A percentile compares a stretch with the other conserved stretches of the same genome.
Evolutionary conservation across 2,888 invertebrate species (phyloP).

Genomic region (Cephus spinipes): DNA sequence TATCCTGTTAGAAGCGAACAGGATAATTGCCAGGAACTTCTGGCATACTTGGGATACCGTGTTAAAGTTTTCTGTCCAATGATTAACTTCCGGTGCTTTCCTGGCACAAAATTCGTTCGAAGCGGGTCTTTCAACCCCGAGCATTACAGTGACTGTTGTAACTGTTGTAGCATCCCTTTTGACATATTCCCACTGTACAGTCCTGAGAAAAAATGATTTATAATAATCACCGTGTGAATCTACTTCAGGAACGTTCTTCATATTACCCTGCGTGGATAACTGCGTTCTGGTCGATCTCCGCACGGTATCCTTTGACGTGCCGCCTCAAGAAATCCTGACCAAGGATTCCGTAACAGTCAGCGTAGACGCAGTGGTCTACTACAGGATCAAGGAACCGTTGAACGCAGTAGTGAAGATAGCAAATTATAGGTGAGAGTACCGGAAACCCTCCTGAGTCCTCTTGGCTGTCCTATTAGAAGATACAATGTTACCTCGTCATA

Average conservation of each 20-base stretch:
- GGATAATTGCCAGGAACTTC: not conserved
- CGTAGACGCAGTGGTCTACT: constrained; percentile 91
- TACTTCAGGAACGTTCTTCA: constrained; percentile 83
- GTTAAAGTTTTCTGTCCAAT: not conserved
- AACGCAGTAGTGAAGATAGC: constrained; percentile 82
- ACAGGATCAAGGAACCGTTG: constrained; percentile 82
- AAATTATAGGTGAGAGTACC: constrained; percentile 74
- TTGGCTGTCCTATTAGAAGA: not conserved
- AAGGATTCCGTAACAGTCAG: constrained; percentile 95
- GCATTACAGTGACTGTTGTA: not conserved
- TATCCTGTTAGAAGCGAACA: not conserved
- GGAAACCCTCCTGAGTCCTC: not conserved
- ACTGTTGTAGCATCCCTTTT: not conserved
- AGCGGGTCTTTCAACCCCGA: not conserved
- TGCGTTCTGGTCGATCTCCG: constrained; percentile 93
- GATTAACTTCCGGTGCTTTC: not conserved
- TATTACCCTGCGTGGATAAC: constrained; percentile 93
- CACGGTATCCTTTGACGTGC: constrained; percentile 95
- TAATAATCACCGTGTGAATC: not conserved
- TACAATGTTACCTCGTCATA: not conserved
- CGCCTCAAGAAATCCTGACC: constrained; percentile 96
- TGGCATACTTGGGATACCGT: not conserved
- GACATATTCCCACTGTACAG: not conserved
- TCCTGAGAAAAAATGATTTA: not conserved
- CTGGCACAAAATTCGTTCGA: not conserved